Conservation (phyloP, 2,888 invertebrate genomes). For the Sarcophaga subvicina region DNA sequence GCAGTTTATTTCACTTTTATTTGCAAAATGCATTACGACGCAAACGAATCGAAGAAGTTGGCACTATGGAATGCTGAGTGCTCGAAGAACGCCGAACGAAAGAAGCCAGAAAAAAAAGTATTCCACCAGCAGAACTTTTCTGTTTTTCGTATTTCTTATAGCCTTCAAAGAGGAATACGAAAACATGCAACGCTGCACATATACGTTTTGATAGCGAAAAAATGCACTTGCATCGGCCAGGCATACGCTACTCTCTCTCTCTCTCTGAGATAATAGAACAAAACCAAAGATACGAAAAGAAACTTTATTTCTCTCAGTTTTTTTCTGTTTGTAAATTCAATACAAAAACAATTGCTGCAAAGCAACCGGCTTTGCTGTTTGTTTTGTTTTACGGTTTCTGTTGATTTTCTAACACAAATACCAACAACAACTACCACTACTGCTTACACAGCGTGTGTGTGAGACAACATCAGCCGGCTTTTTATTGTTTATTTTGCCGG, state of each 20-base stretch:
- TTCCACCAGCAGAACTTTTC: constrained; percentile 29
- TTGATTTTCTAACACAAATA: not conserved
- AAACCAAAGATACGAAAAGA: not conserved
- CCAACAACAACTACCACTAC: not conserved
- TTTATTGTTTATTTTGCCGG: constrained; percentile 66
- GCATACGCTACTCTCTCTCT: not conserved
- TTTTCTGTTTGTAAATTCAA: not conserved
- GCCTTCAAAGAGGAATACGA: constrained; percentile 46
- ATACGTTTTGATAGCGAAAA: not conserved
- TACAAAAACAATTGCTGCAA: constrained; percentile 25
- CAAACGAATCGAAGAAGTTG: not conserved
- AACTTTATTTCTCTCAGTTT: not conserved
- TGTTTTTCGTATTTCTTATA: not conserved
- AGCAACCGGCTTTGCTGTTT: constrained; percentile 1
- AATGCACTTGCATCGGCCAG: constrained; percentile 23
- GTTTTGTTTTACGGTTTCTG: not conserved
- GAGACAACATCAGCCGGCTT: constrained; percentile 52
- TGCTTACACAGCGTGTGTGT: not conserved
- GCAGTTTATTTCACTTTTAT: constrained; percentile 53
- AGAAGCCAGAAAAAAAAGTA: constrained; percentile 18
- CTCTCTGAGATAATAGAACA: not conserved
- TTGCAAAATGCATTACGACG: constrained; percentile 57
- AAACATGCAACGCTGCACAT: constrained; percentile 54
- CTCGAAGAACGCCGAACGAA: not conserved
- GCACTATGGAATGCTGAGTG: constrained; percentile 18